These are phyloP conservation scores for Mustela lutreola DNA, from an alignment of 2,113 vertebrate species.

Conservation along the genomic window DNA sequence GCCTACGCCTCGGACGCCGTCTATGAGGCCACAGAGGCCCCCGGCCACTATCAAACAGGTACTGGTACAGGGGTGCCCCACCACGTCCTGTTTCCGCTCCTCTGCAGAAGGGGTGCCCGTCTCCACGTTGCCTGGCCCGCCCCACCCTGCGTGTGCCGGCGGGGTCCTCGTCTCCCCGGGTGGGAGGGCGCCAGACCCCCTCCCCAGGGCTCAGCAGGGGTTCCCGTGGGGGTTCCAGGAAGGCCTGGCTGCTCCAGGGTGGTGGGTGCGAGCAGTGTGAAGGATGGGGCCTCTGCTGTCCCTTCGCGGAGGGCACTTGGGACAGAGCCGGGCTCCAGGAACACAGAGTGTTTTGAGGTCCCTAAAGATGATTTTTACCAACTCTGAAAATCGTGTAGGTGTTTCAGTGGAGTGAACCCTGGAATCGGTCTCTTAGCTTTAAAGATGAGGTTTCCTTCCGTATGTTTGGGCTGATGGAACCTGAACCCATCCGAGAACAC, in stretches of 20 bases:
- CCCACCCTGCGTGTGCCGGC: rapidly evolving
- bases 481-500: rapidly evolving
- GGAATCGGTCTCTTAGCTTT: rapidly evolving
- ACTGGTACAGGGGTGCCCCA: rapidly evolving
- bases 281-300: too few relatives aligned
- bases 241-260: rapidly evolving
- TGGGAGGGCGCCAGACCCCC: not conserved
- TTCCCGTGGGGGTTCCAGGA: not conserved
- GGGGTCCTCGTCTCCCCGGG: not conserved
- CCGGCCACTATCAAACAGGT: slow-evolving; percentile 88
- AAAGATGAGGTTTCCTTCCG: not conserved
- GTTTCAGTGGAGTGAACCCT: rapidly evolving
- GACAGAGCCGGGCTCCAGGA: rapidly evolving
- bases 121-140: rapidly evolving
- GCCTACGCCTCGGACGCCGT: slow-evolving; percentile 86
- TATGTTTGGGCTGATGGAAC: rapidly evolving
- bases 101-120: rapidly evolving
- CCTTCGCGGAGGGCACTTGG: rapidly evolving
- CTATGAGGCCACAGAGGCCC: slow-evolving; percentile 88
- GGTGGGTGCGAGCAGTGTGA: rapidly evolving
- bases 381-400: rapidly evolving
- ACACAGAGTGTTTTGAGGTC: rapidly evolving
- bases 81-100: rapidly evolving
- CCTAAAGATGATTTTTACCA: rapidly evolving
- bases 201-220: not conserved